Percentiles rank a stretch among this genome's conserved stretches.
Evolutionary conservation across 2,888 invertebrate genomes (phyloP).

Genomic region (Caenorhabditis sinica): DNA sequence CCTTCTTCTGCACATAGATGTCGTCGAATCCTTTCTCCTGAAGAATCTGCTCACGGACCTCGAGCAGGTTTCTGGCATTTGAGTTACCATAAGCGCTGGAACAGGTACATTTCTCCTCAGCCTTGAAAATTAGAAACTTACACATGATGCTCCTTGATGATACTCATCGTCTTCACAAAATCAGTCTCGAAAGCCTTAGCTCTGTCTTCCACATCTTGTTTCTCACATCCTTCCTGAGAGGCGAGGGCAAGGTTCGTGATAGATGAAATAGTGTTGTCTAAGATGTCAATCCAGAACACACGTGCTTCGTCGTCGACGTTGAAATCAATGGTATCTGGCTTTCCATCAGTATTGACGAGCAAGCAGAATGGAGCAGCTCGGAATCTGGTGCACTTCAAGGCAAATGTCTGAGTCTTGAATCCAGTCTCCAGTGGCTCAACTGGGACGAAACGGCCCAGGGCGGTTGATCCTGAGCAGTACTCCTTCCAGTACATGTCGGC

Average conservation of each 20-base stretch:
- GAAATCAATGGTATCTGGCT: slow-evolving; percentile 94
- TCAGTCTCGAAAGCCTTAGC: slow-evolving; percentile 91
- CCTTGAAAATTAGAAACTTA: slow-evolving; percentile 5
- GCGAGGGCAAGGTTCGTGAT: slow-evolving; percentile 88
- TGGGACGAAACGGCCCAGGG: slow-evolving; percentile 85
- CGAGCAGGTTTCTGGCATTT: slow-evolving; percentile 92
- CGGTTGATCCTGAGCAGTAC: slow-evolving; percentile 88
- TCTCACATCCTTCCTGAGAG: slow-evolving; percentile 89
- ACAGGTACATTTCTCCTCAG: not conserved
- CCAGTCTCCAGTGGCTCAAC: slow-evolving; percentile 66
- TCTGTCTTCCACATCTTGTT: slow-evolving; percentile 88
- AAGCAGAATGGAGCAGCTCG: slow-evolving; percentile 89
- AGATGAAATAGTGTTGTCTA: slow-evolving; percentile 89
- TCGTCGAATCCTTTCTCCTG: slow-evolving; percentile 94
- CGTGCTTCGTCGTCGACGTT: slow-evolving; percentile 91
- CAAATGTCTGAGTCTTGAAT: slow-evolving; percentile 83
- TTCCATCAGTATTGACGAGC: slow-evolving; percentile 85
- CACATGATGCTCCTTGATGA: slow-evolving; percentile 89
- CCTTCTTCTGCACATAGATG: slow-evolving; percentile 86
- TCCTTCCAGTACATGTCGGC: slow-evolving; percentile 87
- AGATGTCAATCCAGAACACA: slow-evolving; percentile 93
- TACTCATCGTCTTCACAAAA: slow-evolving; percentile 90
- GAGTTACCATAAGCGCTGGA: slow-evolving; percentile 89
- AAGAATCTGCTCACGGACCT: slow-evolving; percentile 94
- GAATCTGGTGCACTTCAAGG: slow-evolving; percentile 86